Conservation (phyloP, 2,888 invertebrate genomes). For the Branchellion lobata region DNA sequence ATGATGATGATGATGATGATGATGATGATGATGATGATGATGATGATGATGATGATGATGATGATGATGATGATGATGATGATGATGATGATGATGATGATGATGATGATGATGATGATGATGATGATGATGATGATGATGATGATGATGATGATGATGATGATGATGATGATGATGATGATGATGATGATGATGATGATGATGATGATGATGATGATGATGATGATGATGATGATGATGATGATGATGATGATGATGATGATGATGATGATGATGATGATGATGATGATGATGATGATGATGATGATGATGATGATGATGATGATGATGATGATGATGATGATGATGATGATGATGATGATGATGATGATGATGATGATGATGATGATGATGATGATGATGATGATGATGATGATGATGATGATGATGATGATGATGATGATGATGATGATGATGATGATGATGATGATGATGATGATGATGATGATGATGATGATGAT, state of each 20-base stretch:
- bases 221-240: slow-evolving; percentile 6
- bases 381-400: not conserved
- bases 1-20: not conserved
- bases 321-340: not conserved
- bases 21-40: too few species aligned
- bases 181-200: slow-evolving; percentile 7
- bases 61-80: too few species aligned
- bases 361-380: not conserved
- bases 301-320: not conserved
- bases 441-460: slow-evolving; percentile 13
- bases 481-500: not conserved
- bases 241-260: not conserved
- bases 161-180: not conserved
- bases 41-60: too few species aligned
- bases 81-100: not conserved
- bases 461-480: not conserved
- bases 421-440: slow-evolving; percentile 3
- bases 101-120: not conserved
- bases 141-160: not conserved
- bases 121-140: not conserved
- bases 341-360: not conserved
- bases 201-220: not conserved
- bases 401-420: not conserved
- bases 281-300: not conserved
- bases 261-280: not conserved